phyloP scores from a whole-genome alignment of 1,140 invertebrate species.

The Nephotettix cincticeps region DNA sequence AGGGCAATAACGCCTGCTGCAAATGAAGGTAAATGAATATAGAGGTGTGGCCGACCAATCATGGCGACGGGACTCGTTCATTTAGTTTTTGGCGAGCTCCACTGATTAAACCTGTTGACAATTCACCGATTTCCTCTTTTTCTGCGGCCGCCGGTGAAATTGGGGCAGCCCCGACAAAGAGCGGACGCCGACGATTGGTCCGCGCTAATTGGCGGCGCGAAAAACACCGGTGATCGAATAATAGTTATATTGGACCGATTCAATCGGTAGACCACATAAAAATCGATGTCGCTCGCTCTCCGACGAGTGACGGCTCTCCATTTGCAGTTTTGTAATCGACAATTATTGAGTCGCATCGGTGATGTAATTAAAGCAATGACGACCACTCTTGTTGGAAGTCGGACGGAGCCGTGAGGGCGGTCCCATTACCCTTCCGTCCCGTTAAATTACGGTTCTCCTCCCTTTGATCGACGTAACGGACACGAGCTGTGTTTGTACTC shows the following conservation, averaged over 20 bases:
- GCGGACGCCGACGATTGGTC: neutral
- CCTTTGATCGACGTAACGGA: slow-evolving; percentile 11
- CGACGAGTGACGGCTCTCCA: neutral
- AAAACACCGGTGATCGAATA: slow-evolving; percentile 1
- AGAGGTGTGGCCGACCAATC: slow-evolving; percentile 7
- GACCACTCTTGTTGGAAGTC: neutral
- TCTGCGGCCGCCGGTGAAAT: neutral
- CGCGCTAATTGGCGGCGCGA: neutral
- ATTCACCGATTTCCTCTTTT: neutral
- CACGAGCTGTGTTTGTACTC: slow-evolving; percentile 1
- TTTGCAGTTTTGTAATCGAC: neutral
- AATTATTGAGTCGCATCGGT: neutral
- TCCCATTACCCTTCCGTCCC: slow-evolving; percentile 15
- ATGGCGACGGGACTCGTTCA: neutral
- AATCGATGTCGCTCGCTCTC: no score
- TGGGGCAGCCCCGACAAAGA: neutral
- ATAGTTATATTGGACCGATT: neutral
- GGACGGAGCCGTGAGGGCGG: neutral
- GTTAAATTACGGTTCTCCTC: slow-evolving; percentile 17
- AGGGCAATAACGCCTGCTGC: neutral
- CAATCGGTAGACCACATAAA: neutral
- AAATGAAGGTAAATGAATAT: slow-evolving; percentile 10
- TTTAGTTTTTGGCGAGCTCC: slow-evolving; percentile 5
- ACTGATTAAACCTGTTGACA: slow-evolving; percentile 12
- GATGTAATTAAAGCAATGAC: neutral